These are phyloP conservation scores for Drosophila demipolita DNA, from an alignment of 2,888 invertebrate genomes.

Conservation along the genomic window DNA sequence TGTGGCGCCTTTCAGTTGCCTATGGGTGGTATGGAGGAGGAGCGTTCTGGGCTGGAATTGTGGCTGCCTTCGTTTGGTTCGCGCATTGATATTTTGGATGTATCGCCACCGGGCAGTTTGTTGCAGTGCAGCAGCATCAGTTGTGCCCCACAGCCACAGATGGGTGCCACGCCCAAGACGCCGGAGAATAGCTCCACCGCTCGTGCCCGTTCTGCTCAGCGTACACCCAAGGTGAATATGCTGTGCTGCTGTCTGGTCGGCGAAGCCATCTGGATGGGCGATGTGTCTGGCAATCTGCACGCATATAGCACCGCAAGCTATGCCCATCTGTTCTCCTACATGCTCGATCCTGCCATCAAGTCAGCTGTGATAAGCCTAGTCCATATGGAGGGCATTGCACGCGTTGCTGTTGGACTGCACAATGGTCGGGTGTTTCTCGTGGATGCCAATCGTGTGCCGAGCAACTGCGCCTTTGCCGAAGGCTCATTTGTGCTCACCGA, in stretches of 20 bases:
- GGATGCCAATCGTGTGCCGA: conserved; percentile 87
- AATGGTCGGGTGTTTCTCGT: conserved; percentile 92
- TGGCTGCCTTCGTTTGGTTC: conserved; percentile 91
- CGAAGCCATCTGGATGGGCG: conserved; percentile 94
- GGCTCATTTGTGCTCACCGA: conserved; percentile 92
- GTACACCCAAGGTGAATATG: conserved; percentile 82
- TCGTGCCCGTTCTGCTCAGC: conserved; percentile 73
- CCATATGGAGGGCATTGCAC: conserved; percentile 88
- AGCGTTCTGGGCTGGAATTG: conserved; percentile 88
- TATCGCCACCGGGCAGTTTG: conserved; percentile 86
- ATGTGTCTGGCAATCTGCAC: conserved; percentile 93
- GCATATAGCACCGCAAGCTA: conserved; percentile 89
- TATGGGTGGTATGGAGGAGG: conserved; percentile 86
- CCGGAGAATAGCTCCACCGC: conserved; percentile 53
- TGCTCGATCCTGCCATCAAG: conserved; percentile 89
- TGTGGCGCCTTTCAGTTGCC: conserved; percentile 86
- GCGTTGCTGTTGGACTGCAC: conserved; percentile 93
- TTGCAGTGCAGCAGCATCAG: conserved; percentile 87
- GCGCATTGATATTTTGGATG: conserved; percentile 88
- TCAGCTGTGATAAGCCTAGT: conserved; percentile 89
- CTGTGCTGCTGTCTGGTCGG: conserved; percentile 89
- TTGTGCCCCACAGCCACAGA: conserved; percentile 78
- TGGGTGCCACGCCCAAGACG: conserved; percentile 58
- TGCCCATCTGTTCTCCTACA: conserved; percentile 87
- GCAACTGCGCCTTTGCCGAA: conserved; percentile 88